A percentile compares a stretch with the other conserved stretches of the same genome.
phyloP scores from a whole-genome alignment of 2,797 vertebrate species.

The Adelosebastes latens region DNA sequence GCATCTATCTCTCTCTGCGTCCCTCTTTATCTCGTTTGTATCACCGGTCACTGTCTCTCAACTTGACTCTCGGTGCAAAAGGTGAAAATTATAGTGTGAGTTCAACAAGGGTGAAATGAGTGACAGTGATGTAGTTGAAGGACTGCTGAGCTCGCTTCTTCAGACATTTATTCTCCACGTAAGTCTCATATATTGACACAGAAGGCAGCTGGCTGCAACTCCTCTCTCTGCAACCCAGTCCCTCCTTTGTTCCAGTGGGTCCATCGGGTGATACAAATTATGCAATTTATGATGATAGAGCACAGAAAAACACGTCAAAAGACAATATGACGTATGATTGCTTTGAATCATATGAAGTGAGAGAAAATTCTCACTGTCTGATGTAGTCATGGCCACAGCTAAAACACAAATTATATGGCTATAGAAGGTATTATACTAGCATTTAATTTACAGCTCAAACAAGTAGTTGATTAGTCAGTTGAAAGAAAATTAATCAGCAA shows the following conservation, averaged over 20 bases:
- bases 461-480: not conserved
- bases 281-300: conserved; percentile 29
- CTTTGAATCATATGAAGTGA: not conserved
- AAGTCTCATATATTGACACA: conserved; percentile 37
- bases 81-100: conserved; percentile 60
- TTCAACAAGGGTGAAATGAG: conserved; percentile 59
- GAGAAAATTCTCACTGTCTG: not conserved
- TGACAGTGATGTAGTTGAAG: conserved; percentile 47
- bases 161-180: conserved; percentile 27
- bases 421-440: not conserved
- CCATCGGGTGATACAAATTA: conserved; percentile 6
- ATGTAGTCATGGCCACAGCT: not conserved
- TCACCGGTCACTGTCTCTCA: conserved; percentile 52
- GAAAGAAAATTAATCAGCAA: not conserved
- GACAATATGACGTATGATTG: conserved; percentile 16
- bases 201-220: conserved; percentile 5
- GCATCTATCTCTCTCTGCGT: not conserved
- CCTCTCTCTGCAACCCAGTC: not conserved
- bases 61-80: conserved; percentile 44
- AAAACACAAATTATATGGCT: not conserved
- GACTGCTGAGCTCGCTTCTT: conserved; percentile 51
- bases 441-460: not conserved
- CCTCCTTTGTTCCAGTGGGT: conserved; percentile 19
- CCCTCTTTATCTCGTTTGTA: conserved; percentile 43
- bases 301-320: not conserved